Conservation (phyloP, 2,113 vertebrate species). For the Protomyctophum bolini region DNA sequence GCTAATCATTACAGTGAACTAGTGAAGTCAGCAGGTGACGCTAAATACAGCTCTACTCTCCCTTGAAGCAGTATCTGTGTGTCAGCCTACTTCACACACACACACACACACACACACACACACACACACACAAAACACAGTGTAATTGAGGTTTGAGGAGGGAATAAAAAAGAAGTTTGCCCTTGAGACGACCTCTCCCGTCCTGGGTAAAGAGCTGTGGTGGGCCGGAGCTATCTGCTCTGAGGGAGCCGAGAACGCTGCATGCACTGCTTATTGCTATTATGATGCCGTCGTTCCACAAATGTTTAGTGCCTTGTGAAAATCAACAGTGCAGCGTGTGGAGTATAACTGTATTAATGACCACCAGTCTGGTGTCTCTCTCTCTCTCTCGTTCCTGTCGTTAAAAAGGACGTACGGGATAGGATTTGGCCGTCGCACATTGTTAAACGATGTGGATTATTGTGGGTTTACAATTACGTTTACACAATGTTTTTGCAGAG, state of each 20-base stretch:
- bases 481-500: slow-evolving; percentile 33
- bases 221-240: no score
- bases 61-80: slow-evolving; percentile 24
- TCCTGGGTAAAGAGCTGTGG: slow-evolving; percentile 34
- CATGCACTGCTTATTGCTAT: slow-evolving; percentile 50
- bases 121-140: slow-evolving; percentile 17
- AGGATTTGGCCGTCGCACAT: slow-evolving; percentile 27
- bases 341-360: slow-evolving; percentile 22
- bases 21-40: neutral
- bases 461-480: slow-evolving; percentile 43
- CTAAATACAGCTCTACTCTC: slow-evolving; percentile 18
- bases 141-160: slow-evolving; percentile 60
- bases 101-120: neutral
- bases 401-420: slow-evolving; percentile 13
- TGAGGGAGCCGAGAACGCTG: slow-evolving; percentile 17
- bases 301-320: neutral
- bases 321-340: neutral
- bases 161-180: slow-evolving; percentile 12
- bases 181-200: slow-evolving; percentile 40
- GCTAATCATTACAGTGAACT: slow-evolving; percentile 23
- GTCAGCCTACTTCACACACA: slow-evolving; percentile 3
- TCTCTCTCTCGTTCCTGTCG: slow-evolving; percentile 21
- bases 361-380: slow-evolving; percentile 16
- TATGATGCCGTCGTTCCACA: slow-evolving; percentile 20
- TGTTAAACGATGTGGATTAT: slow-evolving; percentile 40